Percentiles rank a stretch among this genome's conserved stretches.
These are phyloP conservation scores for Tetragonisca angustula DNA, from an alignment of 2,888 invertebrate genomes.

Conservation along the genomic window DNA sequence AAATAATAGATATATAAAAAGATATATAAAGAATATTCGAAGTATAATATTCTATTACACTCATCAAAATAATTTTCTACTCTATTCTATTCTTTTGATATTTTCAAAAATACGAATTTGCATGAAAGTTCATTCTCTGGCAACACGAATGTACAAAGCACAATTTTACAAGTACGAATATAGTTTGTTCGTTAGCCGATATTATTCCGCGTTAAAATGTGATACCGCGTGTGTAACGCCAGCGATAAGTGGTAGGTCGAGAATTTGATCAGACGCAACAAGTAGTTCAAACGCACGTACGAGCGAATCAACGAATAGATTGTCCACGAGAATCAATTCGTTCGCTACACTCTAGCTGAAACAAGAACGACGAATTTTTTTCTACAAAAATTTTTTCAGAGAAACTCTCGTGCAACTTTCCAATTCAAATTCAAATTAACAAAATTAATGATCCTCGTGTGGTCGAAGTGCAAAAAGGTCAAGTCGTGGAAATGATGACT, in stretches of 20 bases:
- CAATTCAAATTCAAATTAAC: background rate
- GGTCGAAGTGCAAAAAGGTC: background rate
- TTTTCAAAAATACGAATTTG: no score
- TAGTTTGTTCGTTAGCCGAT: background rate
- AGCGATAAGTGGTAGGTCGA: conserved; percentile 54
- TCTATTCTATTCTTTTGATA: no score
- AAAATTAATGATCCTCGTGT: background rate
- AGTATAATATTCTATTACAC: no score
- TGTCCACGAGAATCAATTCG: background rate
- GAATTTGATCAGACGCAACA: conserved; percentile 69
- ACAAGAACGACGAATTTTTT: background rate
- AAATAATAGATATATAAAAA: no score
- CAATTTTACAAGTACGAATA: background rate
- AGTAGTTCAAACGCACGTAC: conserved; percentile 65
- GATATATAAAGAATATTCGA: no score
- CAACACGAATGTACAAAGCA: background rate
- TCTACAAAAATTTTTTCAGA: background rate
- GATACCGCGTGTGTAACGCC: background rate
- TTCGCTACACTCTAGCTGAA: background rate
- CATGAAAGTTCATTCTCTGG: no score
- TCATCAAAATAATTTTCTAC: no score
- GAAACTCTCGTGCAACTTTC: background rate
- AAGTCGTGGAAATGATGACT: conserved; percentile 78
- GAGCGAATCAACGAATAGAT: background rate
- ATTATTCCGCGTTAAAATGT: background rate